Base-by-base conservation (phyloP, 2,888 invertebrate species). In the Drosophila putrida region DNA sequence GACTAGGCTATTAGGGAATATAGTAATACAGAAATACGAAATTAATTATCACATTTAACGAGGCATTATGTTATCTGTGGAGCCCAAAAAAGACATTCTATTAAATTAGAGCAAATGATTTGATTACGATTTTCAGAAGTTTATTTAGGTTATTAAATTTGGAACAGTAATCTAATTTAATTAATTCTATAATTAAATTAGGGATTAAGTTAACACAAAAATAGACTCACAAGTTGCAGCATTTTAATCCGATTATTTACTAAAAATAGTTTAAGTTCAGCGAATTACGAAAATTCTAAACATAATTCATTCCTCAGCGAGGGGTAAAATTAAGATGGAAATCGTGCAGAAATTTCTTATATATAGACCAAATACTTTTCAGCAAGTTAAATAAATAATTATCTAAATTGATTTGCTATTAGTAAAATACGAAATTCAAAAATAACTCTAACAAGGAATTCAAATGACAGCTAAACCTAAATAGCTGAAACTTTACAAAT, bases 31-130 rank as follows among this genome's bases (percentile, higher is more conserved):
- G 35, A 43, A 43, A 33, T 31, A 33, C n/a, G n/a, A 4, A 28
- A 43, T 36, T n/a, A 27, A 43, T 35, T 43, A 43, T 8, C 31
- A 38, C 59, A 51, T 4, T 10, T 31, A 5, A 20, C 25, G 15
- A 10, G 43, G 8, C 13, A 54, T 61, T 61, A 25, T 54, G 9
- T 58, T 58, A 58, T 47, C 58, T 15, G 15, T 6, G 25, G 20
- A 11, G 4, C 1, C 54, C 6, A 20, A 20, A 20, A 20, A 20
- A 3, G 20, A 20, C 20, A 54, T 43, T 25, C 27, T 4, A 36
- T n/a, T 5, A 0, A 27, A 36, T 20, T 6, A 49, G 4, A 47
- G 10, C 25, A 25, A 25, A 43, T 25, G 6, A 43, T 25, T 36
- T 20, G 20, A 20, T 20, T 20, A 20, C 3, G 20, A 3, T 20